phyloP scores from a whole-genome alignment of 2,113 vertebrate species.

The Calyptomena viridis region DNA sequence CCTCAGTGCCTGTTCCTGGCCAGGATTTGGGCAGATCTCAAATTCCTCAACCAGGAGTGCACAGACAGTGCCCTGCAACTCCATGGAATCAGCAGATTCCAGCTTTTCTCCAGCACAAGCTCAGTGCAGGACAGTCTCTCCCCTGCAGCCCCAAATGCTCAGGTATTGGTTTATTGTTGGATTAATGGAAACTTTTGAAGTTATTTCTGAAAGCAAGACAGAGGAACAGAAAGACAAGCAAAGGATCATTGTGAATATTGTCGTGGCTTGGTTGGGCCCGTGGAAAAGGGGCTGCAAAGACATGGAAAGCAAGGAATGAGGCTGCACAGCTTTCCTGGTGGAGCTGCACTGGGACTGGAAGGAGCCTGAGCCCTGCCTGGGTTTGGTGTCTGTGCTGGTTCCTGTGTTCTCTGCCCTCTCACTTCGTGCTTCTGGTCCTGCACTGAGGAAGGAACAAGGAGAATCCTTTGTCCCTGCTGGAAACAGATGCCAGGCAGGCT shows the following conservation, averaged over 20 bases:
- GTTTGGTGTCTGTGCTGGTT: neutral
- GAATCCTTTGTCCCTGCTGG: neutral
- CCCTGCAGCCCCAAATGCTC: neutral
- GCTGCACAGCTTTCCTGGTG: neutral
- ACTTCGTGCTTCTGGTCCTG: neutral
- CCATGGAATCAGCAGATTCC: neutral
- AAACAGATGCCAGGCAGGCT: neutral
- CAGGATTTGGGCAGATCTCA: neutral
- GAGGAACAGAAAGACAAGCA: neutral
- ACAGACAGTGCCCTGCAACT: neutral
- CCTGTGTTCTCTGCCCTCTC: neutral
- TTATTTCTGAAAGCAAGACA: neutral
- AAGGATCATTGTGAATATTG: neutral
- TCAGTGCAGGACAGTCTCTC: neutral
- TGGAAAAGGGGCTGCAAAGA: neutral
- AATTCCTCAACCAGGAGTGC: fast-evolving
- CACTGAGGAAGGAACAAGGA: fast-evolving
- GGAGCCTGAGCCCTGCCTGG: neutral
- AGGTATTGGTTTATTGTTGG: neutral
- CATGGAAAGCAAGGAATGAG: neutral
- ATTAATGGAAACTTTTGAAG: neutral
- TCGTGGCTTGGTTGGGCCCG: neutral
- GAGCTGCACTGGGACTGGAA: neutral
- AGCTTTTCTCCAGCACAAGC: neutral
- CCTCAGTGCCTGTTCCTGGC: neutral